phyloP scores from a whole-genome alignment of 2,113 vertebrate species.

The Cephalopholis sonnerati region DNA sequence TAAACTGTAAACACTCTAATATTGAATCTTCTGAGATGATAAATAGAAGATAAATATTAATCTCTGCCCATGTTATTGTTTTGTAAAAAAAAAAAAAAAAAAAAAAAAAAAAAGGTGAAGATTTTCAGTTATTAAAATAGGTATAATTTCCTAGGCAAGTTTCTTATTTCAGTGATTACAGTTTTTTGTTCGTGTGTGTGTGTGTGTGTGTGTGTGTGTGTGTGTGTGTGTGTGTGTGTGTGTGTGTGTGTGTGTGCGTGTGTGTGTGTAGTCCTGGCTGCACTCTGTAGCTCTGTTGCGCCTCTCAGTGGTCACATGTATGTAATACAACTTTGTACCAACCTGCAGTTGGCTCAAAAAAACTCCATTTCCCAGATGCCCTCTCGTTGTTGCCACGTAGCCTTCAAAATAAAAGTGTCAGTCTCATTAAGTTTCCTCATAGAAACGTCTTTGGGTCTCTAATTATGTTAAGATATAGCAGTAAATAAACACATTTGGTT shows the following conservation, averaged over 20 bases:
- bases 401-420: constrained; percentile 47
- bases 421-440: neutral
- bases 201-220: no score
- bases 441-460: neutral
- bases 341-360: neutral
- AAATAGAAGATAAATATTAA: neutral
- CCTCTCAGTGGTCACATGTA: constrained; percentile 52
- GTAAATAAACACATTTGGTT: no score
- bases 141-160: neutral
- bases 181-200: neutral
- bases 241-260: no score
- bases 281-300: constrained; percentile 18
- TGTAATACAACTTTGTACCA: constrained; percentile 6
- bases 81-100: neutral
- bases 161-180: no score
- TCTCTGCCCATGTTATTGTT: neutral
- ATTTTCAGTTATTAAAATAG: neutral
- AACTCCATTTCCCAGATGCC: constrained; percentile 61
- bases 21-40: neutral
- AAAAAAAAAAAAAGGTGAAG: neutral
- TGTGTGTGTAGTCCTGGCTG: neutral
- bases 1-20: neutral
- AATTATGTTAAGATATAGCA: neutral
- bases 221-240: no score
- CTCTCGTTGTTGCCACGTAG: neutral